Percentiles rank a stretch among this genome's conserved stretches.
phyloP scores from a whole-genome alignment of 1,140 invertebrate genomes.

The Rhynchophorus ferrugineus region DNA sequence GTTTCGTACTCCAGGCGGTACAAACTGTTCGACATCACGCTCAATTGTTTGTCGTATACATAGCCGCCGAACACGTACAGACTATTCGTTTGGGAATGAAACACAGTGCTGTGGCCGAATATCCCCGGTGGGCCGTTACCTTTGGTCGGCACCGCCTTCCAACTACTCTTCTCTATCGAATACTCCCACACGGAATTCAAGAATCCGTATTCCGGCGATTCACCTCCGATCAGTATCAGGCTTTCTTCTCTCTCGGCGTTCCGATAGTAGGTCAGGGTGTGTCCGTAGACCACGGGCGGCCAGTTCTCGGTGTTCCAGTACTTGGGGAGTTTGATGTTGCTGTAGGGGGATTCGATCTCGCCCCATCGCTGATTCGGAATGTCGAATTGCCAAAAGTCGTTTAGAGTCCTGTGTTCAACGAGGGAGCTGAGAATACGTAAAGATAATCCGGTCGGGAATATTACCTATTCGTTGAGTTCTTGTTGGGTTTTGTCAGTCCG shows the following conservation, averaged over 20 bases:
- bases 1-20: constrained; percentile 71
- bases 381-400: constrained; percentile 91
- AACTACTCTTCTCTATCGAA: constrained; percentile 59
- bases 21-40: constrained; percentile 63
- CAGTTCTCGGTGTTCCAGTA: constrained; percentile 37
- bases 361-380: constrained; percentile 81
- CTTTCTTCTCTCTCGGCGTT: constrained; percentile 66
- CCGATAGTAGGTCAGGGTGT: constrained; percentile 74
- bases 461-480: constrained; percentile 43
- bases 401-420: constrained; percentile 50
- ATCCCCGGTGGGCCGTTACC: constrained; percentile 74
- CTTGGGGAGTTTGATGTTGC: constrained; percentile 1
- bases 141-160: constrained; percentile 49
- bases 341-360: constrained; percentile 47
- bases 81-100: constrained; percentile 69
- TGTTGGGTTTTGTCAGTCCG: constrained; percentile 59
- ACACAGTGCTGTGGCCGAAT: constrained; percentile 86
- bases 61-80: constrained; percentile 90
- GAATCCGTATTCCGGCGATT: constrained; percentile 71
- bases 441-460: not conserved
- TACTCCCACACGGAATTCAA: constrained; percentile 76
- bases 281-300: constrained; percentile 74
- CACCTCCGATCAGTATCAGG: constrained; percentile 81
- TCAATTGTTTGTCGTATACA: constrained; percentile 40
- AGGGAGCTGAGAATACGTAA: not conserved